phyloP scores from a whole-genome alignment of 2,888 invertebrate genomes.

The Tenthredo amoena region DNA sequence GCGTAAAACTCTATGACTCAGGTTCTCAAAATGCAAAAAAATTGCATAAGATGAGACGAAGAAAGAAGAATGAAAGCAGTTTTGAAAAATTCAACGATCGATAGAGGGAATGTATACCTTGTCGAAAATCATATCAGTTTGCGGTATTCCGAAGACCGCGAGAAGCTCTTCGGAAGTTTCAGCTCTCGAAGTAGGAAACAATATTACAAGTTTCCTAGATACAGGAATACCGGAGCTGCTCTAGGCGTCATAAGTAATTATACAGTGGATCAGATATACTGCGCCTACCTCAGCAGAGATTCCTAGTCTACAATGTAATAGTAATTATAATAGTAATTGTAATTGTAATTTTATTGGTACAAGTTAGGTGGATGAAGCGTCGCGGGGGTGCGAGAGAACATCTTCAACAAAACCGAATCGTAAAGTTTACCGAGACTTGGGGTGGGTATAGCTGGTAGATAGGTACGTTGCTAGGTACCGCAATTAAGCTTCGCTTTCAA shows the following conservation, averaged over 20 bases:
- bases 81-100: neutral
- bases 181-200: neutral
- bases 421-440: neutral
- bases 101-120: neutral
- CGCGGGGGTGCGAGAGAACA: neutral
- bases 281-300: neutral
- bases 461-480: neutral
- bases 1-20: no score
- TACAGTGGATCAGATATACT: neutral
- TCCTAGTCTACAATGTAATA: neutral
- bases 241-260: slow-evolving; percentile 34
- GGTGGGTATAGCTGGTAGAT: neutral
- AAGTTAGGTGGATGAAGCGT: neutral
- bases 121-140: neutral
- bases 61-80: neutral
- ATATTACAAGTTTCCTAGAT: neutral
- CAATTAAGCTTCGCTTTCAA: neutral
- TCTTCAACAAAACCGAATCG: neutral
- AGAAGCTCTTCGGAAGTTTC: slow-evolving; percentile 24
- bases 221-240: neutral
- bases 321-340: neutral
- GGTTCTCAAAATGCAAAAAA: no score
- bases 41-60: neutral
- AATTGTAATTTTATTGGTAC: neutral
- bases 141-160: neutral